Percentiles rank a stretch among this genome's conserved stretches.
These are phyloP conservation scores for Oscheius sp. DNA, from an alignment of 2,888 invertebrate genomes.

Conservation along the genomic window DNA sequence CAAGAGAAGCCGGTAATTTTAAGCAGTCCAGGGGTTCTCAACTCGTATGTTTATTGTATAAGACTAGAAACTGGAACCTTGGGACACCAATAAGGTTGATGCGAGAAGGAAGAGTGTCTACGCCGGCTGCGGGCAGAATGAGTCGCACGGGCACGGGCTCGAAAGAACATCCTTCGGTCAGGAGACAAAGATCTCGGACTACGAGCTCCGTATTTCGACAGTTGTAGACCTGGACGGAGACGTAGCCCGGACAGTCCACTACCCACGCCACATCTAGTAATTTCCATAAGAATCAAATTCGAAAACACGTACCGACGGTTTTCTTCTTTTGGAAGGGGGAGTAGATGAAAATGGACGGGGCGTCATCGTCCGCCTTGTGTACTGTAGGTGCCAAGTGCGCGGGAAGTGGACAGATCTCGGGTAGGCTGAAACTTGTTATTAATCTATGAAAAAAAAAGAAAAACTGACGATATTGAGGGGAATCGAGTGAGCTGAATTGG, in stretches of 20 bases:
- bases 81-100: slow-evolving; percentile 68
- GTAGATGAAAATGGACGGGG: slow-evolving; percentile 68
- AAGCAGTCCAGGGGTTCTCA: slow-evolving; percentile 62
- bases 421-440: slow-evolving; percentile 50
- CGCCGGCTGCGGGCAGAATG: slow-evolving; percentile 59
- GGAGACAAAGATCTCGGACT: slow-evolving; percentile 60
- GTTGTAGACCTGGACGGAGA: slow-evolving; percentile 52
- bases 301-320: slow-evolving; percentile 21
- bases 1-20: slow-evolving; percentile 69
- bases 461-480: slow-evolving; percentile 63
- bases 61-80: slow-evolving; percentile 37
- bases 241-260: slow-evolving; percentile 60
- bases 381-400: slow-evolving; percentile 67
- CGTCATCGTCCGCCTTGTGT: slow-evolving; percentile 43
- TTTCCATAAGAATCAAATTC: too few species aligned
- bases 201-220: slow-evolving; percentile 49
- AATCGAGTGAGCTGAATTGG: slow-evolving; percentile 69
- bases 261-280: slow-evolving; percentile 60
- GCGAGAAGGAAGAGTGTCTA: slow-evolving; percentile 42
- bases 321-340: slow-evolving; percentile 66
- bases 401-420: slow-evolving; percentile 61
- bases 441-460: slow-evolving; percentile 2
- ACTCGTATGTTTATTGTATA: slow-evolving; percentile 18
- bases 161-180: slow-evolving; percentile 66
- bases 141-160: slow-evolving; percentile 69